Conservation (phyloP, 2,797 vertebrate genomes). For the Falco cherrug region DNA sequence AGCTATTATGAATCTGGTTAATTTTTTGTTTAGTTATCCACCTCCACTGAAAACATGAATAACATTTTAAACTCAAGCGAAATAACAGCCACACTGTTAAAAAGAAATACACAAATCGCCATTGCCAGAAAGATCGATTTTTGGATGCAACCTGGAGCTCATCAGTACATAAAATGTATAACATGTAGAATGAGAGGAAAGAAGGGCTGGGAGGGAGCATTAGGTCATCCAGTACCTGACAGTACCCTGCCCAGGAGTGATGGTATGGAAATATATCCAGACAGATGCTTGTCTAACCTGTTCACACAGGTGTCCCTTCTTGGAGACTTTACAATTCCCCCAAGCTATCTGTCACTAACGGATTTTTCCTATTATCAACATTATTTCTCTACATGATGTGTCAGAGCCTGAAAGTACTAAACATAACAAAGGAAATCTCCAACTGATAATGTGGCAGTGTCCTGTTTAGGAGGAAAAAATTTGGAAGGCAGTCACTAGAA, state of each 20-base stretch:
- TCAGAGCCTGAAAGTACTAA: background rate
- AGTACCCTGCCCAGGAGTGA: background rate
- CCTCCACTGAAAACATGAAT: background rate
- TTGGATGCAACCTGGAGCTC: background rate
- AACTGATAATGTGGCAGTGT: background rate
- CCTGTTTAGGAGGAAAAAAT: background rate
- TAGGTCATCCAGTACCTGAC: background rate
- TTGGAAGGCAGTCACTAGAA: background rate
- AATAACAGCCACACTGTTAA: background rate
- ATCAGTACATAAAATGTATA: background rate
- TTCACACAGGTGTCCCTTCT: background rate
- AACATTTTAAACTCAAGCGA: background rate
- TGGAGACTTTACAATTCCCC: background rate
- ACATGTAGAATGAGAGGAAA: background rate
- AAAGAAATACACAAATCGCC: background rate
- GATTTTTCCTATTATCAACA: background rate
- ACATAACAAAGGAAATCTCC: background rate
- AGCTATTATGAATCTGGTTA: background rate
- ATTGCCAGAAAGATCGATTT: background rate
- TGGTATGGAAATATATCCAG: background rate
- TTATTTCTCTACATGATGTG: background rate
- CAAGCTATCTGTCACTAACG: background rate
- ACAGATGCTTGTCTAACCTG: background rate
- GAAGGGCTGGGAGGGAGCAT: background rate
- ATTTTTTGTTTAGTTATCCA: background rate